These are phyloP conservation scores for Microcebus ravelobensis DNA, from an alignment of 2,113 vertebrate genomes.

Conservation along the genomic window DNA sequence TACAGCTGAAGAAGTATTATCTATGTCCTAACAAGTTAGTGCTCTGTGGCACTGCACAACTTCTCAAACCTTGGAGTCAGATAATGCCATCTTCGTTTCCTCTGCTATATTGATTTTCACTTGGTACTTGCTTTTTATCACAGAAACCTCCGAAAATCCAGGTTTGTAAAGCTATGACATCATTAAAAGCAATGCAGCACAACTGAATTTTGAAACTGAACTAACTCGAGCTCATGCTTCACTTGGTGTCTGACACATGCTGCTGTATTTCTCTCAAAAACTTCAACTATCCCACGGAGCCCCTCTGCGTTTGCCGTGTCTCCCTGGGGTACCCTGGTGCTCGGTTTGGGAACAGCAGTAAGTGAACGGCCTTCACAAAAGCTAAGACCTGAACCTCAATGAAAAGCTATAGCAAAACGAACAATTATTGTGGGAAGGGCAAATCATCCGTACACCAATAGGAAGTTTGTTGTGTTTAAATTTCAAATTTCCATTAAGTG, in stretches of 20 bases:
- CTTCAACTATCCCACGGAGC: rapidly evolving
- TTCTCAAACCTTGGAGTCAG: not conserved
- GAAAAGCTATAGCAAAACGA: not conserved
- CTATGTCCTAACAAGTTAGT: not conserved
- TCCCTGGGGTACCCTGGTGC: not conserved
- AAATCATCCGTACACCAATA: not conserved
- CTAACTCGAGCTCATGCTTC: not conserved
- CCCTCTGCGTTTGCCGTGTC: too few relatives aligned
- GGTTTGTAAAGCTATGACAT: not conserved
- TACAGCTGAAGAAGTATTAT: not conserved
- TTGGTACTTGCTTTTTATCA: not conserved
- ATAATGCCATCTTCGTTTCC: not conserved
- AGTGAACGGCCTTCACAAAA: not conserved
- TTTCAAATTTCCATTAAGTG: conserved; percentile 21
- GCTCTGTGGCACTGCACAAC: rapidly evolving
- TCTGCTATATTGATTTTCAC: not conserved
- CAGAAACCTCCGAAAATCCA: not conserved
- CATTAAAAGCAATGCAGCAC: not conserved
- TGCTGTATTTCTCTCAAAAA: not conserved
- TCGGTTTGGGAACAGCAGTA: not conserved
- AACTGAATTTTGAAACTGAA: not conserved
- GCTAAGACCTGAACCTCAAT: not conserved
- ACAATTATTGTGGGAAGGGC: not conserved
- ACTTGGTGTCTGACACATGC: rapidly evolving
- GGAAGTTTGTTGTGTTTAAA: not conserved